Evolutionary conservation across 2,113 vertebrate species (phyloP).

Genomic region (Callipepla squamata): DNA sequence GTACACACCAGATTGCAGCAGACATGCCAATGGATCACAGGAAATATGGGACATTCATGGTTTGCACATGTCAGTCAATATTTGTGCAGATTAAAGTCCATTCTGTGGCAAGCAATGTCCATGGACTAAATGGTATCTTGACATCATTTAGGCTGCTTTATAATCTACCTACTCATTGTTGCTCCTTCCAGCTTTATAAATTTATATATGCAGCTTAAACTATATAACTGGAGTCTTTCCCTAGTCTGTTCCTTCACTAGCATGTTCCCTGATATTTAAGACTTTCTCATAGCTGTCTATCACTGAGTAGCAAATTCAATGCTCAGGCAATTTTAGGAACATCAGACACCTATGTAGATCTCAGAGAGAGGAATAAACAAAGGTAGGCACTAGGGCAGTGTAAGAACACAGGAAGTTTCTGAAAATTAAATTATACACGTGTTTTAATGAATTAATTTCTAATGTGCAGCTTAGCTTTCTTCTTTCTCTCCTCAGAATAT

Average conservation of each 20-base stretch:
- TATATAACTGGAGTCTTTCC: not conserved
- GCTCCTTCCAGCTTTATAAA: not conserved
- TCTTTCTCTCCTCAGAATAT: not conserved
- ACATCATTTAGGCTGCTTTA: not conserved
- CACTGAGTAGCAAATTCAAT: not conserved
- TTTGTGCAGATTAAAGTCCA: not conserved
- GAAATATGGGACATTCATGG: not conserved
- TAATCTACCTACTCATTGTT: not conserved
- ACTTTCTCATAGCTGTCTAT: not conserved
- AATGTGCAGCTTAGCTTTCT: not conserved
- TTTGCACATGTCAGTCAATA: not conserved
- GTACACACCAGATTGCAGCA: not conserved
- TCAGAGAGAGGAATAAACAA: not conserved
- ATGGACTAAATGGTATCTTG: not conserved
- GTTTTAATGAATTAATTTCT: not conserved
- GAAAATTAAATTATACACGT: not conserved
- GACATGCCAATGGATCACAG: not conserved
- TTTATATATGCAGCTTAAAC: not conserved
- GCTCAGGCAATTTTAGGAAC: not conserved
- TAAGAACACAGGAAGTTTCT: not conserved
- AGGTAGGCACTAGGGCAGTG: not conserved
- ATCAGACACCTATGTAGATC: not conserved
- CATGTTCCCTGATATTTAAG: not conserved
- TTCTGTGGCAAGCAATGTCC: not conserved
- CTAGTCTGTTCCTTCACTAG: not conserved